These are phyloP conservation scores for Eristalis pertinax DNA, from an alignment of 2,888 invertebrate genomes.

Conservation along the genomic window DNA sequence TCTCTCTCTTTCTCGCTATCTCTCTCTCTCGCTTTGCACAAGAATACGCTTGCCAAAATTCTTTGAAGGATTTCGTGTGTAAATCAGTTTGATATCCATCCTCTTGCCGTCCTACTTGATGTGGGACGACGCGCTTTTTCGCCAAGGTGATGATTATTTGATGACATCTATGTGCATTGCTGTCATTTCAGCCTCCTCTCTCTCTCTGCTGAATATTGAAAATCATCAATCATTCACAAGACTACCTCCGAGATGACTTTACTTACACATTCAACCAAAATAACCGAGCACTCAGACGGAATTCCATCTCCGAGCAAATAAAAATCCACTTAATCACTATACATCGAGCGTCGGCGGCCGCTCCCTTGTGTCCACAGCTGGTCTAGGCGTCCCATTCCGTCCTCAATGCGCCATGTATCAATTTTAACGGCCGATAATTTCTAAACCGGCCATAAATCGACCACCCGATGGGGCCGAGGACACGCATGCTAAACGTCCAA, in stretches of 20 bases:
- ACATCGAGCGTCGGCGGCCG: background rate
- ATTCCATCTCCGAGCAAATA: background rate
- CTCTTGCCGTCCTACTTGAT: background rate
- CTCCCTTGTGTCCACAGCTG: background rate
- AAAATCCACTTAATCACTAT: background rate
- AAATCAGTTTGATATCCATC: slow-evolving; percentile 8
- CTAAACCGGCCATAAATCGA: slow-evolving; percentile 45
- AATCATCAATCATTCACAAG: slow-evolving; percentile 5
- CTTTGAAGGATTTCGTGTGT: slow-evolving; percentile 30
- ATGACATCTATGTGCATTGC: slow-evolving; percentile 37
- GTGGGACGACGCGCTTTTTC: background rate
- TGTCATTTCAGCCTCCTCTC: too few species aligned
- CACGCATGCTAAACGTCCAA: slow-evolving; percentile 37
- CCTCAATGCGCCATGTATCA: slow-evolving; percentile 40
- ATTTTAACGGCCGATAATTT: slow-evolving; percentile 62
- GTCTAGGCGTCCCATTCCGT: background rate
- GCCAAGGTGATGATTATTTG: slow-evolving; percentile 36
- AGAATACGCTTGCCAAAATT: slow-evolving; percentile 52
- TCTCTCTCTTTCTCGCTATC: background rate
- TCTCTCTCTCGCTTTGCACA: background rate
- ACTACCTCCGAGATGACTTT: background rate
- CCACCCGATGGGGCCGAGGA: slow-evolving; percentile 2
- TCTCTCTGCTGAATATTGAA: too few species aligned
- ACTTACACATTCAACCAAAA: background rate
- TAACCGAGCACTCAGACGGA: background rate